phyloP scores from a whole-genome alignment of 2,797 vertebrate genomes.

The Echiichthys vipera region DNA sequence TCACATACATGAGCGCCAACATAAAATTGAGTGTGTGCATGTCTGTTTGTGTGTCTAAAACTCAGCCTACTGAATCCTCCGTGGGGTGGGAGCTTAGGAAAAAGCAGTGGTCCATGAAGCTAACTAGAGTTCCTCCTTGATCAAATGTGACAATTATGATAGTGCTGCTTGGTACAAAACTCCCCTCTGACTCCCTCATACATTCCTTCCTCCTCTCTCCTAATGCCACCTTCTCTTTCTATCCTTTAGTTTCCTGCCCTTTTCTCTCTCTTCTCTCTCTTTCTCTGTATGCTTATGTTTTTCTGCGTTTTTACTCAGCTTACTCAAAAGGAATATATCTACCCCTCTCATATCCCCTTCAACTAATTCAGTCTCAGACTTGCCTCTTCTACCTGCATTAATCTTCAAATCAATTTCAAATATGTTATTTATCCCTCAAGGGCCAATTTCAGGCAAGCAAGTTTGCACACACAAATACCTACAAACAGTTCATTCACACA shows the following conservation, averaged over 20 bases:
- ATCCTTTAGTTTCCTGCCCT: conserved; percentile 44
- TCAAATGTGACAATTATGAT: conserved; percentile 83
- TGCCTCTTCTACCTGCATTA: background rate
- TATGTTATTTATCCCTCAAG: background rate
- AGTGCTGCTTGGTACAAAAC: conserved; percentile 67
- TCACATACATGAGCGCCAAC: conserved; percentile 13
- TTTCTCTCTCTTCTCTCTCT: conserved; percentile 45
- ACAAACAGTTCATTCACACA: background rate
- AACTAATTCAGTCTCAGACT: background rate
- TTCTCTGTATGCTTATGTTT: too few species aligned
- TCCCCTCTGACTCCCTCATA: conserved; percentile 56
- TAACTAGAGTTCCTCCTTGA: conserved; percentile 72
- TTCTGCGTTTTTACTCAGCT: background rate
- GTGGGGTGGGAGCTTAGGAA: conserved; percentile 52
- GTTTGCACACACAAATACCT: background rate
- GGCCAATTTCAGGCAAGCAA: background rate
- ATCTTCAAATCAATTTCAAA: background rate
- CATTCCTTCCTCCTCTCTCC: conserved; percentile 41
- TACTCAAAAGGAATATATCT: background rate
- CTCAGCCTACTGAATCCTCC: conserved; percentile 55
- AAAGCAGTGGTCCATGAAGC: conserved; percentile 76
- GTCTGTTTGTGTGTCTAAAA: conserved; percentile 49
- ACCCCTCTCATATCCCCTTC: background rate
- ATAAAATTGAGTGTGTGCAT: conserved; percentile 33
- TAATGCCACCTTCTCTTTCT: conserved; percentile 61